Evolutionary conservation across 2,888 invertebrate genomes (phyloP).

Genomic region (Polymixis flavicincta): DNA sequence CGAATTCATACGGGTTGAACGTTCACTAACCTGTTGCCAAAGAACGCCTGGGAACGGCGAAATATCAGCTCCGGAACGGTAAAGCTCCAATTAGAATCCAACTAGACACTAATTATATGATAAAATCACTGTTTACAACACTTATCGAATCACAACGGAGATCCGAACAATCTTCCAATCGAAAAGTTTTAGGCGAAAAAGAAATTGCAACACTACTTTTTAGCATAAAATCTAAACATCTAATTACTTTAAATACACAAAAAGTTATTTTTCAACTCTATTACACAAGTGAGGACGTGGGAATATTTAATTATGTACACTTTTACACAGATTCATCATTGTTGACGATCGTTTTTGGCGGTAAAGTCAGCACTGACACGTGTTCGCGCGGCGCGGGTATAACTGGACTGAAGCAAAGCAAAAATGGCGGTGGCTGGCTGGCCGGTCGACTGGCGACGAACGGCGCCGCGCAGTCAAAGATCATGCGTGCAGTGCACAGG

Average conservation of each 20-base stretch:
- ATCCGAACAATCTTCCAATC: conserved; percentile 57
- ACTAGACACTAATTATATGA: conserved; percentile 73
- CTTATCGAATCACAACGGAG: conserved; percentile 64
- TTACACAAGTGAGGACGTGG: conserved; percentile 63
- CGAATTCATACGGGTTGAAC: conserved; percentile 51
- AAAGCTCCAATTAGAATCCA: conserved; percentile 78
- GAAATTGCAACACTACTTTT: conserved; percentile 74
- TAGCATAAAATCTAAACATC: conserved; percentile 53
- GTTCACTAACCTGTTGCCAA: conserved; percentile 66
- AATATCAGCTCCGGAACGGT: conserved; percentile 59
- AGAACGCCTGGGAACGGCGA: conserved; percentile 64
- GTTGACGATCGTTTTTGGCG: conserved; percentile 76
- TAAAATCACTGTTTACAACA: conserved; percentile 73
- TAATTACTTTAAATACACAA: conserved; percentile 46
- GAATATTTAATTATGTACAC: conserved; percentile 66
- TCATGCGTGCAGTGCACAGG: conserved; percentile 77
- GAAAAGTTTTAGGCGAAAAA: conserved; percentile 64
- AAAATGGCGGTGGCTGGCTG: conserved; percentile 78
- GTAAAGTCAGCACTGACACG: conserved; percentile 69
- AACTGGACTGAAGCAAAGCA: conserved; percentile 83
- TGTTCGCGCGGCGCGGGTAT: conserved; percentile 69
- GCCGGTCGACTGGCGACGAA: conserved; percentile 65
- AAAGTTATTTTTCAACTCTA: conserved; percentile 58
- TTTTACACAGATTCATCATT: conserved; percentile 74
- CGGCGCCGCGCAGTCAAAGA: conserved; percentile 79